Base-by-base conservation (phyloP, 2,113 vertebrate genomes). In the Pseudorectes ferrugineus region DNA sequence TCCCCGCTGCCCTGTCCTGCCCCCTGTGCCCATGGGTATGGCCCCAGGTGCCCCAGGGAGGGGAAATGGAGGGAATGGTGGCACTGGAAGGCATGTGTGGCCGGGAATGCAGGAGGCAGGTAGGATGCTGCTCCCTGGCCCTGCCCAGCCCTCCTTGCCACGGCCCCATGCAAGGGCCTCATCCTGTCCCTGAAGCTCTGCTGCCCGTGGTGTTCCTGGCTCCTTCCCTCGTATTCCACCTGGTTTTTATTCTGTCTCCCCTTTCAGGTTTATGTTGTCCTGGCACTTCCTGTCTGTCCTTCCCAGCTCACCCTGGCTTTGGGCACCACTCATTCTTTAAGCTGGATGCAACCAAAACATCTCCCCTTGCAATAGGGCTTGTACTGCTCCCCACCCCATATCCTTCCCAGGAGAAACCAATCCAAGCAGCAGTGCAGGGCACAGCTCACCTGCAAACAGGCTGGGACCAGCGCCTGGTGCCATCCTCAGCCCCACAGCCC, bases 1-100 rank as follows among this genome's bases (percentile, higher is more conserved):
- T 33, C 7, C 11, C 8, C 0, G 0, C 46, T 11, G 45, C 40
- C n/a, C 20, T 1, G 0, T 62, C n/a, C 45, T 12, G 31, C 16
- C 6, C 23, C 14, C 14, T 4, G 11, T 74, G 8, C n/a, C n/a
- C 3, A 4, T 17, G 29, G 46, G 16, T 66, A 35, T 25, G 40
- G 52, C 38, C 16, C 33, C 33, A 13, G 12, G 33, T 10, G 1
- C 14, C 24, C 52, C 14, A 10, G 65, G 43, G 14, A 49, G 19
- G 11, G 43, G 65, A 28, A 49, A 5, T 52, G 33, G 36, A 79
- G 3, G 31, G 21, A 59, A 71, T 0, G 1, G 29, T 8, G 25
- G 26, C 18, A 7, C 35, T 61, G 73, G 58, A 76, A 45, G 49
- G 59, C 18, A 23, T 8, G 12, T 20, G n/a, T 73, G 46, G 20